Base-by-base conservation (phyloP, 1,140 invertebrate genomes). In the Listronotus bonariensis region DNA sequence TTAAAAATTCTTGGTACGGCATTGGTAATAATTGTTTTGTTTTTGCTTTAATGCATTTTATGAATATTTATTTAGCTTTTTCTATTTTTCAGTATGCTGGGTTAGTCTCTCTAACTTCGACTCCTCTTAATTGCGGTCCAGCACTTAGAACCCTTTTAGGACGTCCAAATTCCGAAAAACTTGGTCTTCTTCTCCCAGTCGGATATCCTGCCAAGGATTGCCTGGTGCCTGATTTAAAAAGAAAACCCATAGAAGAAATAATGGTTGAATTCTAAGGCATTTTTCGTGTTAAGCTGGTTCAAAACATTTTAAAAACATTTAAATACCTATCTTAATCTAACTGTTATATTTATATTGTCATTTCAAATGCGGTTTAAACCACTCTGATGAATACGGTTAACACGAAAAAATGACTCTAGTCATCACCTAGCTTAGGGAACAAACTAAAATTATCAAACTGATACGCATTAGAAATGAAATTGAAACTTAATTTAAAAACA, bases 71-170 rank as follows among this genome's bases (percentile, higher is more conserved):
- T n/a, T n/a, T n/a, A n/a, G n/a, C n/a, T n/a, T n/a, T n/a, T n/a
- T n/a, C n/a, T n/a, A n/a, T 49, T 51, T 70, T 63, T 52, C 78
- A 92, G 90, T 87, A 90, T 73, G 90, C 91, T 53, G 93, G 93
- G 8, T 78, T 96, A 17, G 89, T 89, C 9, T 90, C 92, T 0
- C 80, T 96, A 15, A 92, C 91, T 0, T 94, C 91, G 3, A 96
- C 93, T 6, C 94, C 93, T 0, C 77, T 96, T 10, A 96, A 96
- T 76, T 94, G 92, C 78, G 93, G 92, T 1, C 85, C 89, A 4
- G 86, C 89, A 6, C 80, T 96, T 5, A 80, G 92, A 38, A 75
- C 80, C 20, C 79, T 96, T 12, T 82, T 96, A 0, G 80, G 81
- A 38, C 82, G 93, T 59, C 93, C 93, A 0, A 57, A 70, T 0